These are phyloP conservation scores for Sphaerophoria taeniata DNA, from an alignment of 2,888 invertebrate species.

Conservation along the genomic window DNA sequence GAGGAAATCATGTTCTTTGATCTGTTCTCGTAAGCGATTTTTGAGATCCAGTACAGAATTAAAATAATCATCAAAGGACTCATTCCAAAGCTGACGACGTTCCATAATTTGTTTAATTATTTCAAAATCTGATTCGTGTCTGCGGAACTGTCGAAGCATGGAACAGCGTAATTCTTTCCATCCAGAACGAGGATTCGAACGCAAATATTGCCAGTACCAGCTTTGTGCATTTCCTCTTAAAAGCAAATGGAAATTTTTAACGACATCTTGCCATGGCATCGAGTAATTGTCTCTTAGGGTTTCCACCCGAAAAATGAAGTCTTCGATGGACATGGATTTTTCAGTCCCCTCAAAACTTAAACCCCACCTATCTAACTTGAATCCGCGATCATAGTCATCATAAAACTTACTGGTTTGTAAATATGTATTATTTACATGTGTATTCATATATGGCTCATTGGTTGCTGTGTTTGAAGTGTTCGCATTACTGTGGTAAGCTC, in stretches of 20 bases:
- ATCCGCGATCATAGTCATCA: no score
- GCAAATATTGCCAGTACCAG: conserved; percentile 45
- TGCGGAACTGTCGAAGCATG: conserved; percentile 5
- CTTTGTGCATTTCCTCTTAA: conserved; percentile 19
- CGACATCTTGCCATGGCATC: conserved; percentile 5
- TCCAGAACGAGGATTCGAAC: neutral
- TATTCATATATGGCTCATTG: no score
- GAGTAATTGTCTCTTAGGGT: neutral
- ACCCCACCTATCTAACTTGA: no score
- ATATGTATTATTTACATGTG: no score
- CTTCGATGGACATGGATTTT: conserved; percentile 8
- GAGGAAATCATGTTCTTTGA: neutral
- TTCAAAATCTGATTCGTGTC: conserved; percentile 29
- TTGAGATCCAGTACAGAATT: conserved; percentile 4
- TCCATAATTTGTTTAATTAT: conserved; percentile 35
- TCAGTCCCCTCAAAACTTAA: conserved; percentile 14
- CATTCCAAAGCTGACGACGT: conserved; percentile 12
- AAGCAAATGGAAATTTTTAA: conserved; percentile 31
- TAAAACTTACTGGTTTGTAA: no score
- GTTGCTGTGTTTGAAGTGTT: no score
- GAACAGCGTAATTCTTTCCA: conserved; percentile 20
- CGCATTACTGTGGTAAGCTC: no score
- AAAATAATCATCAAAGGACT: conserved; percentile 35
- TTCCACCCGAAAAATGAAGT: conserved; percentile 34
- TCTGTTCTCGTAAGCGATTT: conserved; percentile 8